Conservation (phyloP, 2,888 invertebrate genomes). For the Scaptomyza caliginosa region DNA sequence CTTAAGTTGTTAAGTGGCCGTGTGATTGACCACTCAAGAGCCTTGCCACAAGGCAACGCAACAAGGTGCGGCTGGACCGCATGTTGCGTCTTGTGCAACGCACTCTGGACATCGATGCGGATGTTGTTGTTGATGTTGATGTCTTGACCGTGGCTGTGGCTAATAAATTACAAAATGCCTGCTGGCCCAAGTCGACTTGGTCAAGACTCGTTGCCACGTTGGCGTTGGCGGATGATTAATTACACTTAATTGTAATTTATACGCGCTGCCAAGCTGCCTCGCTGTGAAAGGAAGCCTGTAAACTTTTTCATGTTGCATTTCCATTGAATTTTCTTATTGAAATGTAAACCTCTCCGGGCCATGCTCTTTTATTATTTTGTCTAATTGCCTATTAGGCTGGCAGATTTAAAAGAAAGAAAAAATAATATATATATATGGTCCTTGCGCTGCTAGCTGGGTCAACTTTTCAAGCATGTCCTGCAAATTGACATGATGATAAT, state of each 20-base stretch:
- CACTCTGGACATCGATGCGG: constrained; percentile 39
- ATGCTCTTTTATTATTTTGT: constrained; percentile 26
- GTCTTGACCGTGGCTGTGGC: constrained; percentile 45
- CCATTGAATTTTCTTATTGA: constrained; percentile 51
- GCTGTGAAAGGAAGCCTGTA: constrained; percentile 16
- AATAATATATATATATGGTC: constrained; percentile 21
- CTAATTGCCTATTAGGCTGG: constrained; percentile 68
- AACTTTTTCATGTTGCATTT: constrained; percentile 18
- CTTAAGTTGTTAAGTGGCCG: constrained; percentile 50
- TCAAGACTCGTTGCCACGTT: constrained; percentile 1
- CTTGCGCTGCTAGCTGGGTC: neutral
- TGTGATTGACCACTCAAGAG: constrained; percentile 63
- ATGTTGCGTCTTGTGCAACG: constrained; percentile 53
- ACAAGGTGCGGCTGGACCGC: constrained; percentile 67
- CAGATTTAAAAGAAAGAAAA: constrained; percentile 41
- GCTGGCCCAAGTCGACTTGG: constrained; percentile 2
- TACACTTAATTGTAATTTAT: constrained; percentile 77
- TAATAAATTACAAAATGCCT: constrained; percentile 48
- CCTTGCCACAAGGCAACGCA: constrained; percentile 15
- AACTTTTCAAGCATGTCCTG: constrained; percentile 10
- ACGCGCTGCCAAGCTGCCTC: constrained; percentile 35
- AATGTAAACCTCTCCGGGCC: constrained; percentile 44
- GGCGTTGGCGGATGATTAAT: constrained; percentile 64
- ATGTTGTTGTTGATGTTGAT: constrained; percentile 35
- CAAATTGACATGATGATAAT: constrained; percentile 19